A percentile compares a stretch with the other conserved stretches of the same genome.
Conservation (phyloP, 2,888 invertebrate genomes). For the Calameuta idolon region DNA sequence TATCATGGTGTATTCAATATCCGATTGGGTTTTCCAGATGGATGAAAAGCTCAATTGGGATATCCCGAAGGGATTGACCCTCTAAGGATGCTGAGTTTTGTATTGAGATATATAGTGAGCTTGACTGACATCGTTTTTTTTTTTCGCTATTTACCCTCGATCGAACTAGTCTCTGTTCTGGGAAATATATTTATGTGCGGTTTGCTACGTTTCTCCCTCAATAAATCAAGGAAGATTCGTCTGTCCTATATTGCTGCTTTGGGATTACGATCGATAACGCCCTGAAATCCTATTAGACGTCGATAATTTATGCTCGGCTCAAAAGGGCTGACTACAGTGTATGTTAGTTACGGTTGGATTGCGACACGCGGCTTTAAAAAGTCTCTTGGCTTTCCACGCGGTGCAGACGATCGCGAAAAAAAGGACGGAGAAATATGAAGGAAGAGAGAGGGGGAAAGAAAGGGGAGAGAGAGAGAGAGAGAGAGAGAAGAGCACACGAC, state of each 20-base stretch:
- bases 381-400: background rate
- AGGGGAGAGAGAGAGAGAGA: constrained; percentile 2
- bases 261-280: background rate
- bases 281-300: constrained; percentile 2
- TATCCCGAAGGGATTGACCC: background rate
- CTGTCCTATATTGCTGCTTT: background rate
- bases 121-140: background rate
- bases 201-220: background rate
- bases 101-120: background rate
- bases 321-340: background rate
- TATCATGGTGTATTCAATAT: background rate
- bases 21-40: background rate
- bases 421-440: constrained; percentile 13
- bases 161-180: background rate
- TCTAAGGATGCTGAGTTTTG: background rate
- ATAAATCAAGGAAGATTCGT: constrained; percentile 3
- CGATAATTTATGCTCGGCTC: constrained; percentile 5
- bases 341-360: background rate
- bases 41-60: background rate
- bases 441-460: constrained; percentile 14
- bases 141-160: background rate
- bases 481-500: constrained; percentile 14
- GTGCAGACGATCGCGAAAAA: constrained; percentile 8
- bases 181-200: background rate
- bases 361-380: background rate